These are phyloP conservation scores for Turdus rufiventris DNA, from an alignment of 2,113 vertebrate species.

Conservation along the genomic window DNA sequence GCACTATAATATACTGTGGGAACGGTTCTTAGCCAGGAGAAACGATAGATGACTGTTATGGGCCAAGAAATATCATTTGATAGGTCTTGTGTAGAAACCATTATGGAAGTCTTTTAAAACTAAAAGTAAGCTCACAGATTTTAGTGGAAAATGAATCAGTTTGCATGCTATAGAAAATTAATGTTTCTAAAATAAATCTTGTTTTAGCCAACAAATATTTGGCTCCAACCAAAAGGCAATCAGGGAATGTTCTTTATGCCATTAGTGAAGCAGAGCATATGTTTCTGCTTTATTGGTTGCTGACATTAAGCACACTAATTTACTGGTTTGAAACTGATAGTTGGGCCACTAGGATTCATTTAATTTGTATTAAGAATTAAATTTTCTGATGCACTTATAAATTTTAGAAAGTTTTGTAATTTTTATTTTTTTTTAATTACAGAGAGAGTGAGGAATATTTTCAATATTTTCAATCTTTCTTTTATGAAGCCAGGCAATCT, in stretches of 20 bases:
- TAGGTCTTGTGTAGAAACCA: conserved; percentile 24
- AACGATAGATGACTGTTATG: background rate
- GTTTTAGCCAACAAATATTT: conserved; percentile 53
- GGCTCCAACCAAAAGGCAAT: conserved; percentile 33
- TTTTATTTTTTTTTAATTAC: background rate
- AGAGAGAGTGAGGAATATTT: background rate
- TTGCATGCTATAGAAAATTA: conserved; percentile 34
- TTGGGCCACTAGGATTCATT: background rate
- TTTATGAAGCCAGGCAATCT: background rate
- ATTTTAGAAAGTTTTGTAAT: background rate
- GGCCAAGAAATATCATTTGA: conserved; percentile 23
- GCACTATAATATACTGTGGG: background rate
- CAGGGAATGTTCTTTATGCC: conserved; percentile 32
- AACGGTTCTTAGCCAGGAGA: conserved; percentile 22
- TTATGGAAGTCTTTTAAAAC: conserved; percentile 48
- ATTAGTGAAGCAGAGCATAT: conserved; percentile 54
- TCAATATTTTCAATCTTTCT: background rate
- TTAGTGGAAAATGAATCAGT: conserved; percentile 55
- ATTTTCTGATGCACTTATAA: background rate
- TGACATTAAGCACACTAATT: conserved; percentile 37
- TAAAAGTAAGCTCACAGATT: conserved; percentile 41
- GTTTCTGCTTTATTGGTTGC: conserved; percentile 53
- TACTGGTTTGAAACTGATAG: conserved; percentile 37
- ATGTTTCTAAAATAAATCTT: conserved; percentile 60
- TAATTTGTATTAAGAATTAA: conserved; percentile 30